These are phyloP conservation scores for Ormyrus thymus DNA, from an alignment of 2,888 invertebrate species.

Conservation along the genomic window DNA sequence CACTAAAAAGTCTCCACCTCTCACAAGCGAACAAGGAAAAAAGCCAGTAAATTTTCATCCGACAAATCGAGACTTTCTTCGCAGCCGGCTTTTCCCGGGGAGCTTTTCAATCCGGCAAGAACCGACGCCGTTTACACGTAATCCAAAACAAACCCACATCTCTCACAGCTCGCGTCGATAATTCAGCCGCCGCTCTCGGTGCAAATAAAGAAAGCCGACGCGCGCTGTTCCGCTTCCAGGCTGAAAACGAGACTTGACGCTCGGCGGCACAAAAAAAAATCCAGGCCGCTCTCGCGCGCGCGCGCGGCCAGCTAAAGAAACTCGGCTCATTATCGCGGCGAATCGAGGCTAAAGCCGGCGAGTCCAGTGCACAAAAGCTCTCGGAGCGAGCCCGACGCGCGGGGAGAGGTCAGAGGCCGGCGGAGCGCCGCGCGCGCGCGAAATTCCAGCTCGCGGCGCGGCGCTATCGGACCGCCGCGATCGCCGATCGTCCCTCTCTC, in stretches of 20 bases:
- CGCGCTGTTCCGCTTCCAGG: background rate
- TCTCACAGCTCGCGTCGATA: background rate
- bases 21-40: background rate
- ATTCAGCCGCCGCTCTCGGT: background rate
- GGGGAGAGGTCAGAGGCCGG: too few species aligned
- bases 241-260: constrained; percentile 17
- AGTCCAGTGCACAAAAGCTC: too few species aligned
- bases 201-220: constrained; percentile 20
- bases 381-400: too few species aligned
- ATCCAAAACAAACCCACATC: too few species aligned
- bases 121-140: too few species aligned
- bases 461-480: too few species aligned
- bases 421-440: too few species aligned
- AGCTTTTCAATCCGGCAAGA: too few species aligned
- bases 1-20: background rate
- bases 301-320: background rate
- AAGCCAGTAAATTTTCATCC: background rate
- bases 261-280: constrained; percentile 28
- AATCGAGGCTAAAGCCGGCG: constrained; percentile 31
- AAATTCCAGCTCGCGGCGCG: too few species aligned
- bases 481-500: too few species aligned
- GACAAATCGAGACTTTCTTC: too few species aligned
- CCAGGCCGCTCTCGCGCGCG: constrained; percentile 33
- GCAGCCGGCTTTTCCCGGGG: too few species aligned
- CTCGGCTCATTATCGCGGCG: constrained; percentile 33